These are phyloP conservation scores for Mus spretus DNA, from an alignment of 2,797 vertebrate species.

Conservation along the genomic window DNA sequence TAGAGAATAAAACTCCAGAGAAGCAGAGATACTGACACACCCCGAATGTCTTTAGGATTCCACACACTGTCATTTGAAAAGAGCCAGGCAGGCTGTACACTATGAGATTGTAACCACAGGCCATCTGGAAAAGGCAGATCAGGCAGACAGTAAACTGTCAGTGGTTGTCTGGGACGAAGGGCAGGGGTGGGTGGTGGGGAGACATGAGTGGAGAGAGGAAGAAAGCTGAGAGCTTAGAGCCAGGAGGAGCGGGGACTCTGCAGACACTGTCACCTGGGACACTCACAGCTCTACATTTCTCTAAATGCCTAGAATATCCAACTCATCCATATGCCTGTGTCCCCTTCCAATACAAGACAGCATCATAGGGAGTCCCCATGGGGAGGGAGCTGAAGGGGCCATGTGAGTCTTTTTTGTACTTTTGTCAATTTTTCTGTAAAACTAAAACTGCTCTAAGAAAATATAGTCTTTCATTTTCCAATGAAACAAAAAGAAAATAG, in stretches of 20 bases:
- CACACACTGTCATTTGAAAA: not conserved
- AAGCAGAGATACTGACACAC: not conserved
- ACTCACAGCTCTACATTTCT: not conserved
- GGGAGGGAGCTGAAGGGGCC: fast-evolving
- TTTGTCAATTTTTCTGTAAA: not conserved
- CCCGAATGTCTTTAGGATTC: not conserved
- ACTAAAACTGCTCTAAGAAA: not conserved
- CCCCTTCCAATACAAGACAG: not conserved
- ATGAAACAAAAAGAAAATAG: not conserved
- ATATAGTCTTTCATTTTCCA: not conserved
- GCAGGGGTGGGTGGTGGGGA: not conserved
- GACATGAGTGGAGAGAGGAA: not conserved
- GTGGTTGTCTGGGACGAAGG: not conserved
- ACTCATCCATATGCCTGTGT: not conserved
- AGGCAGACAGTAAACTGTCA: not conserved
- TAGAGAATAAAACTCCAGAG: not conserved
- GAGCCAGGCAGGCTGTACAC: not conserved
- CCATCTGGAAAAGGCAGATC: not conserved
- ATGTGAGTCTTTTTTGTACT: fast-evolving
- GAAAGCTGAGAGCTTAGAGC: not conserved
- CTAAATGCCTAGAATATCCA: not conserved
- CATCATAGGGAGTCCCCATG: fast-evolving
- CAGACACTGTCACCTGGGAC: not conserved
- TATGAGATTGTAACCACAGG: not conserved
- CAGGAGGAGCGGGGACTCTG: not conserved